Conservation (phyloP, 92 coral and sea anemone species). For the Phenganax stokvisi region DNA sequence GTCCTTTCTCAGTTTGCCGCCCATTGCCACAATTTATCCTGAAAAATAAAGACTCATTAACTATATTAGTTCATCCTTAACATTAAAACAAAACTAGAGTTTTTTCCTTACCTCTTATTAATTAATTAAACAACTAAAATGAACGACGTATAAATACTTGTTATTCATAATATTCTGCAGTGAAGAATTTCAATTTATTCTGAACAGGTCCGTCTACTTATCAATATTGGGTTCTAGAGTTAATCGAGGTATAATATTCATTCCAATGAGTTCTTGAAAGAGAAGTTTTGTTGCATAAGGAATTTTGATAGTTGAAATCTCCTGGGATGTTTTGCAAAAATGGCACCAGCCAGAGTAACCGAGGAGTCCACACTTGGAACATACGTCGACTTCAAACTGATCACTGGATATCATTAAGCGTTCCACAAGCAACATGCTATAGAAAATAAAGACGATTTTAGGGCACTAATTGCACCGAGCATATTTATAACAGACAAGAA, state of each 20-base stretch:
- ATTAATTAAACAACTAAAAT: too few relatives aligned
- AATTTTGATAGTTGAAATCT: slow-evolving; percentile 79
- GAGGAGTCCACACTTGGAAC: slow-evolving; percentile 92
- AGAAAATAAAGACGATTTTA: background rate
- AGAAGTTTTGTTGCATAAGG: slow-evolving; percentile 97
- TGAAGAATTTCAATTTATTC: too few relatives aligned
- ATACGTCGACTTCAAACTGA: slow-evolving; percentile 89
- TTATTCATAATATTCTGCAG: too few relatives aligned
- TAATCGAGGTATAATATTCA: slow-evolving; percentile 91
- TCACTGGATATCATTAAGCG: slow-evolving; percentile 96
- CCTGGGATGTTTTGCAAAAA: slow-evolving; percentile 84
- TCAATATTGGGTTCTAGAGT: slow-evolving; percentile 89
- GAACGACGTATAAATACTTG: too few relatives aligned
- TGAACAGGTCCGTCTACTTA: background rate
- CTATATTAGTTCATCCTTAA: too few relatives aligned
- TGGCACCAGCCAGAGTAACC: slow-evolving; percentile 99
- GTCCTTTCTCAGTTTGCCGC: slow-evolving; percentile 56
- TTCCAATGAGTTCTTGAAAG: slow-evolving; percentile 87
- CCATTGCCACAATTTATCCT: slow-evolving; percentile 86
- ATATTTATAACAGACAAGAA: background rate
- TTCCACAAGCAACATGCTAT: slow-evolving; percentile 83
- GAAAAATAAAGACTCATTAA: slow-evolving; percentile 38
- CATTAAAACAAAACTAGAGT: too few relatives aligned
- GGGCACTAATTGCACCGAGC: too few relatives aligned
- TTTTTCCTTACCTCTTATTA: too few relatives aligned